Evolutionary conservation across 2,888 invertebrate genomes (phyloP), one percentile per base, ranked within the genome.

Genomic region (Dicyrtoma fusca): DNA sequence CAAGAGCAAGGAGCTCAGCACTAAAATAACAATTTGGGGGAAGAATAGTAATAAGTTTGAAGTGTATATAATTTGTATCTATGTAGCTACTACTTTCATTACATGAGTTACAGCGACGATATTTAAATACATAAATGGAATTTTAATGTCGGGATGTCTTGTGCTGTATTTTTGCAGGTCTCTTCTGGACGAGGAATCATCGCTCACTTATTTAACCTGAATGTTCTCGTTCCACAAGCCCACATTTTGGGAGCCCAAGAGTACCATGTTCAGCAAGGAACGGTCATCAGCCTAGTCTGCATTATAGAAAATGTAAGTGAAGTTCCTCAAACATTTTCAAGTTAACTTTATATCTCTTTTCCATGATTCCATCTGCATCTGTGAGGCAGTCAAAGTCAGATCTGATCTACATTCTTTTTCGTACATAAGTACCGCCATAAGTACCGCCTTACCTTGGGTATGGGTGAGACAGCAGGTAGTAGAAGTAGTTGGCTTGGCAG

Each of bases 261-360:
- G 85, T 91, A 93, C 84, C 94, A 94, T 85, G 94, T 94, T 76
- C 92, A 94, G 84, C 89, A 91, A 82, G 94, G 94, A 82, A 94
- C 94, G 84, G 89, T 92, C 82, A 92, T 94, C 85, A 92, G 89
- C 85, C 89, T 94, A 82, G 92, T 92, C 81, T 94, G 94, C 88
- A 90, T 94, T 83, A 93, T 94, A 83, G 93, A 94, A 86, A 94
- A 94, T 90, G 94, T 94, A 85, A 87, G 86, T 82, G n/a, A n/a
- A n/a, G n/a, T n/a, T n/a, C 21, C 23, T 13, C 19, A 19, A 55
- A 55, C 3, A 55, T 23, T 4, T 21, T 5, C 14, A 23, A 55
- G 23, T 23, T 14, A 55, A 34, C 34, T 34, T 34, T 34, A 34
- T 34, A 5, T 34, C 8, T 34, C 8, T 34, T 34, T 34, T n/a